Conservation (phyloP, 2,113 vertebrate genomes). For the Thalassoma bifasciatum region DNA sequence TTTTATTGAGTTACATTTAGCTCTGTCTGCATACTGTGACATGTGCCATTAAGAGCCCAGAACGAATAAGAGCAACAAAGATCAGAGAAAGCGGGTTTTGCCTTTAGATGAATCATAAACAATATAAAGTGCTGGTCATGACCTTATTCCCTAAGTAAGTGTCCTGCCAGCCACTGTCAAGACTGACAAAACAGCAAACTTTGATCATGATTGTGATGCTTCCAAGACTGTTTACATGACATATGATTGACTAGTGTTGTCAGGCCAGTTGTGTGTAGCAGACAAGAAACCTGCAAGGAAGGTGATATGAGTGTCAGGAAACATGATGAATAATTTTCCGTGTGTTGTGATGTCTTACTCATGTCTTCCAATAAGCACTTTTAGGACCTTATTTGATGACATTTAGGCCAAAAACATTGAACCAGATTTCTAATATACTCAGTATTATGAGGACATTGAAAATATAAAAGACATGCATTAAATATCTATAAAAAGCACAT, state of each 20-base stretch:
- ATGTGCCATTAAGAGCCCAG: not conserved
- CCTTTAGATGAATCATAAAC: not conserved
- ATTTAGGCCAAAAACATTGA: no score
- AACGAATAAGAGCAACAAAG: not conserved
- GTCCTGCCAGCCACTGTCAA: not conserved
- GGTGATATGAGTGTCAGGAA: not conserved
- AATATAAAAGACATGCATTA: no score
- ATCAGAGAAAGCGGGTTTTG: not conserved
- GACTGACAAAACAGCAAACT: not conserved
- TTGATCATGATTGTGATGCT: not conserved
- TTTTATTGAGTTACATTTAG: not conserved
- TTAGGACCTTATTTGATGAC: not conserved
- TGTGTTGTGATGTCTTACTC: not conserved
- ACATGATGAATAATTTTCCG: not conserved
- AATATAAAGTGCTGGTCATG: not conserved
- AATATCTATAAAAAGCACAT: no score
- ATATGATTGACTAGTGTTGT: not conserved
- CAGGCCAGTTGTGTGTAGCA: not conserved
- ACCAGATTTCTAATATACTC: no score
- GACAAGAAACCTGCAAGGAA: not conserved
- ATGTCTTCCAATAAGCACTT: not conserved
- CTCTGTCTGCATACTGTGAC: not conserved
- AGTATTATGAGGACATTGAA: not conserved
- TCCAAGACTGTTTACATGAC: not conserved
- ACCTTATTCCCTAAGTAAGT: not conserved